Conservation (phyloP, 2,888 invertebrate species). For the Elegia similella region DNA sequence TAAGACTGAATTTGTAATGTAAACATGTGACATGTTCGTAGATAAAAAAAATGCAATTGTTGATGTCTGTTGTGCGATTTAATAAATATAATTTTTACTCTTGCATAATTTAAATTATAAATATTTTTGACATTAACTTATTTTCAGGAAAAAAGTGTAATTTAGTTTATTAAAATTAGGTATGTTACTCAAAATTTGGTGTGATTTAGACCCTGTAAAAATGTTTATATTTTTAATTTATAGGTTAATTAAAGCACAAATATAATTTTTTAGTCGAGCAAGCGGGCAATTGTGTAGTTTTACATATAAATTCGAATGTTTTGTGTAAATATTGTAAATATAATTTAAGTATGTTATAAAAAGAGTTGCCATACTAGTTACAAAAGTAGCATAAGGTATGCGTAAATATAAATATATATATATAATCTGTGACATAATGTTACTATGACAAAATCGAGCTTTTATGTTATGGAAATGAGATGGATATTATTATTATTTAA, state of each 20-base stretch:
- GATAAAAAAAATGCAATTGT: slow-evolving; percentile 24
- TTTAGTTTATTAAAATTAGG: no score
- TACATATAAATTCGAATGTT: slow-evolving; percentile 31
- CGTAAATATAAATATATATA: slow-evolving; percentile 31
- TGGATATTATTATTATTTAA: slow-evolving; percentile 5
- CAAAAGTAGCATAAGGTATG: slow-evolving; percentile 30
- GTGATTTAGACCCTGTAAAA: not conserved
- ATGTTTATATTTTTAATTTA: not conserved
- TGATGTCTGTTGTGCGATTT: slow-evolving; percentile 29
- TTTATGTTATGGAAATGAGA: slow-evolving; percentile 37
- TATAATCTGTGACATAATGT: slow-evolving; percentile 36
- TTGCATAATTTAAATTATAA: no score
- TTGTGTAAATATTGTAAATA: slow-evolving; percentile 32
- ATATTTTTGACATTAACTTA: no score
- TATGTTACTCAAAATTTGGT: not conserved
- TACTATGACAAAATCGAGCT: slow-evolving; percentile 50
- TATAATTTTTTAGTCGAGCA: slow-evolving; percentile 22
- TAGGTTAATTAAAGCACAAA: not conserved
- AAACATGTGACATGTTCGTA: slow-evolving; percentile 35
- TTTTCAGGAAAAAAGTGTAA: no score
- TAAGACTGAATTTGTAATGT: slow-evolving; percentile 61
- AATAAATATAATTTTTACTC: not conserved
- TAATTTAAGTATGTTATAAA: slow-evolving; percentile 46
- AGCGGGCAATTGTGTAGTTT: slow-evolving; percentile 27
- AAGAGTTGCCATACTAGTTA: slow-evolving; percentile 62